Base-by-base conservation (phyloP, 2,797 vertebrate genomes). In the Sternotherus odoratus region DNA sequence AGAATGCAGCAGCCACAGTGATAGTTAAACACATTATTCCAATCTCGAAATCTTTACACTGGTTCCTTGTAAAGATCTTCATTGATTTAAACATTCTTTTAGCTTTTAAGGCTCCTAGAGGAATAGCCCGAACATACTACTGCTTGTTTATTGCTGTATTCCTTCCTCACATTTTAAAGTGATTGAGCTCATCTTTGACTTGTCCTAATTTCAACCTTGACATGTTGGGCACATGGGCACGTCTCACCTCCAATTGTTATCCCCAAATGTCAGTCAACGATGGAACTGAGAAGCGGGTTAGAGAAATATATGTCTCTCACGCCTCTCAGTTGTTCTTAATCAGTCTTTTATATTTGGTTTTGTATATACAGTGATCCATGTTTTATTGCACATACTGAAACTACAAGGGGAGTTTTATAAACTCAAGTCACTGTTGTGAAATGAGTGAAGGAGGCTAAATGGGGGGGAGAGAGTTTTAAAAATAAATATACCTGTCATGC, bases 41-140 rank as follows among this genome's bases (percentile, higher is more conserved):
- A 51, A 46, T 23, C 63, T 88, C 30, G 23, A 78, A 91, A 54
- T 60, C 60, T 83, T 83, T 75, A 57, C 0, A 0, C 6, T 36
- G 46, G 17, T 30, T 89, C 77, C 46, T 91, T 74, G 43, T 49
- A 88, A 92, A 94, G 75, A 57, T 57, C 66, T 17, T 3, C 78
- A 53, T 75, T 79, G 72, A 66, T 78, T 90, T 91, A 50, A 93
- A 39, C 72, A 85, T 82, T 86, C 50, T 56, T 89, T 87, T 24
- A 66, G 49, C 74, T 91, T 89, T 93, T 85, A 91, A 82, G 83
- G 63, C n/a, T 72, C 83, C 36, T 50, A 33, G 6, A 66, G 33
- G 21, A 92, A 75, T 63, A 79, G 43, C 11, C 33, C 12, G 28
- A 60, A 36, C 36, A 48, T 3, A 50, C 50, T 36, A 12, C 74